Percentiles rank a stretch among this genome's conserved stretches.
phyloP scores from a whole-genome alignment of 1,140 invertebrate genomes.

The Eurosta solidaginis region DNA sequence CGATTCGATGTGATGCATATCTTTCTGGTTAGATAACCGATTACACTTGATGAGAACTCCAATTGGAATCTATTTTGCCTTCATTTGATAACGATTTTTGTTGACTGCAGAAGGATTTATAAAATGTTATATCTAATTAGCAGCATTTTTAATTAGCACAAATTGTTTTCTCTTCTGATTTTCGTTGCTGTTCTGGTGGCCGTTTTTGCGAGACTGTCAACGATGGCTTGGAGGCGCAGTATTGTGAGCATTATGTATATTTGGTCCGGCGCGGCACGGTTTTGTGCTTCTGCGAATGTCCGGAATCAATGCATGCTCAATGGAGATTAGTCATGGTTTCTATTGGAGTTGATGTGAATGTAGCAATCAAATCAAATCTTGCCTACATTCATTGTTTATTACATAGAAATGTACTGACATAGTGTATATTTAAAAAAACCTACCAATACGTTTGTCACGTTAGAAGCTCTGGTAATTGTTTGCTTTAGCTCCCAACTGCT shows the following conservation, averaged over 20 bases:
- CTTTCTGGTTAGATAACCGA: conserved; percentile 19
- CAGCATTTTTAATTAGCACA: neutral
- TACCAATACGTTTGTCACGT: too few species aligned
- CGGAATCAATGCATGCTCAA: conserved; percentile 54
- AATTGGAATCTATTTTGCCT: neutral
- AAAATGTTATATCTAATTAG: neutral
- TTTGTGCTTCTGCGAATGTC: conserved; percentile 50
- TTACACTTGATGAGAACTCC: neutral
- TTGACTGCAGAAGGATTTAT: neutral
- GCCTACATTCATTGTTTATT: neutral
- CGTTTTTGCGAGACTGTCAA: neutral
- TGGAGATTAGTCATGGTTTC: neutral
- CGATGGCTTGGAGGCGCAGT: neutral
- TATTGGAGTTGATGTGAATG: neutral
- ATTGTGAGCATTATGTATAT: neutral
- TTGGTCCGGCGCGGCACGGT: neutral
- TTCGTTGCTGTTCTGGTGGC: conserved; percentile 17
- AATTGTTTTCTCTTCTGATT: neutral
- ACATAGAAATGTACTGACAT: too few species aligned
- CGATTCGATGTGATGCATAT: neutral
- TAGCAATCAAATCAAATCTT: neutral
- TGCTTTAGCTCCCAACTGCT: too few species aligned
- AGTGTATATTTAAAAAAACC: too few species aligned
- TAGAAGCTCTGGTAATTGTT: too few species aligned
- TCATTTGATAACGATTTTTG: neutral